These are phyloP conservation scores for Ctenosaura bakeri DNA, from an alignment of 2,797 vertebrate genomes.

Conservation along the genomic window DNA sequence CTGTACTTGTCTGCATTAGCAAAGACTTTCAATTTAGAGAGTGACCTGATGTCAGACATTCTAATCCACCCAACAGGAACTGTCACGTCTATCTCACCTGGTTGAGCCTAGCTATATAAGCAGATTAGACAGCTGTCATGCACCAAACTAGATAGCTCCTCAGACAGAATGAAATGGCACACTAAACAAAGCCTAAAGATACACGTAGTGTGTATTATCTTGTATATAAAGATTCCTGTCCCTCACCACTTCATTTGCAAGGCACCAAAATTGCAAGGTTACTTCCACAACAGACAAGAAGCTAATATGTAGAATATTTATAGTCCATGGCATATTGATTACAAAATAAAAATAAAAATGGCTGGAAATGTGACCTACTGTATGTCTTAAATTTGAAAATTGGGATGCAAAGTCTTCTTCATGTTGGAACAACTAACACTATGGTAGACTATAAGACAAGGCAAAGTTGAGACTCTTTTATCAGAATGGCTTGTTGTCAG, in stretches of 20 bases:
- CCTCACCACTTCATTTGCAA: conserved; percentile 50
- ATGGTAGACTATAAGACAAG: neutral
- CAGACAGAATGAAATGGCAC: conserved; percentile 52
- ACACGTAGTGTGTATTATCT: conserved; percentile 51
- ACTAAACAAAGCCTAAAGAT: conserved; percentile 60
- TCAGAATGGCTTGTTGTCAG: neutral
- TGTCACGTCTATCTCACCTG: conserved; percentile 71
- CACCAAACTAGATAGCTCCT: conserved; percentile 43
- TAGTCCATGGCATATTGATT: conserved; percentile 28
- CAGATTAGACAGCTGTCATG: conserved; percentile 69
- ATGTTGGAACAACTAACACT: no score
- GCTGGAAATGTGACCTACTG: no score
- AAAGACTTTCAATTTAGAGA: conserved; percentile 68
- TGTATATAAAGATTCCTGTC: conserved; percentile 46
- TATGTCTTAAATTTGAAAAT: neutral
- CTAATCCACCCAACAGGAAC: conserved; percentile 70
- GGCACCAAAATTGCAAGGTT: conserved; percentile 50
- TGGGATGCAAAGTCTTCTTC: neutral
- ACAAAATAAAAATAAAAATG: conserved; percentile 7
- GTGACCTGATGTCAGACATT: conserved; percentile 66
- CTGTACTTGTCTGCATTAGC: conserved; percentile 65
- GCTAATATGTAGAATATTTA: neutral
- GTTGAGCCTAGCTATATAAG: conserved; percentile 65
- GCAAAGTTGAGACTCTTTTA: neutral
- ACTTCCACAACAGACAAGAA: neutral